Percentiles rank a stretch among this genome's conserved stretches.
Evolutionary conservation across 2,888 invertebrate genomes (phyloP).

Genomic region (Idaea straminata): DNA sequence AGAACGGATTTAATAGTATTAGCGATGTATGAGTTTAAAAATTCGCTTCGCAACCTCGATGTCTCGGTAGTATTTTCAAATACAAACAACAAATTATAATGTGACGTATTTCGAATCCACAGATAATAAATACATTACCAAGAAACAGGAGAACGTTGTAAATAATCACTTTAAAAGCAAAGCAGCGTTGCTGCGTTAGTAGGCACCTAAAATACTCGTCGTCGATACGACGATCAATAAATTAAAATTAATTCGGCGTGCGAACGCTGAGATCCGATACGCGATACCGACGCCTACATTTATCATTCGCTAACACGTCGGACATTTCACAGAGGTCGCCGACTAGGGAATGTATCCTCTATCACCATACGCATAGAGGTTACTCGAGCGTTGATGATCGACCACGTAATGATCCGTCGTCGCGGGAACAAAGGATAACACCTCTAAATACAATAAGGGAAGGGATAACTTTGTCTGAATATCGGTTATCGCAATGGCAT

Average conservation of each 20-base stretch:
- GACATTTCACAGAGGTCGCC: conserved; percentile 70
- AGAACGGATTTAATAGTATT: neutral
- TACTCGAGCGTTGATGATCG: conserved; percentile 49
- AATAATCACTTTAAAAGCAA: conserved; percentile 65
- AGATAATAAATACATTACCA: conserved; percentile 40
- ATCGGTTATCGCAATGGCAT: conserved; percentile 51
- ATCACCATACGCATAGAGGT: conserved; percentile 54
- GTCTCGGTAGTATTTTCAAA: neutral
- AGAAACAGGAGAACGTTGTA: conserved; percentile 44
- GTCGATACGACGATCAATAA: conserved; percentile 78
- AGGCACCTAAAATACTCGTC: conserved; percentile 75
- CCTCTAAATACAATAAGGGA: conserved; percentile 69
- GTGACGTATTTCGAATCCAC: conserved; percentile 24
- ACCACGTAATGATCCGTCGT: conserved; percentile 63
- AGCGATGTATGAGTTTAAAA: neutral
- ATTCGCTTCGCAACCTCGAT: neutral
- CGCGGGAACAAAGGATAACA: conserved; percentile 70
- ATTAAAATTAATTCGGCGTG: conserved; percentile 81
- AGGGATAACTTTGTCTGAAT: conserved; percentile 67
- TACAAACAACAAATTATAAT: conserved; percentile 19
- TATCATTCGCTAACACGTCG: conserved; percentile 80
- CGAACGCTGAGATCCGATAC: conserved; percentile 79
- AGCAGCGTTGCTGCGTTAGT: conserved; percentile 60
- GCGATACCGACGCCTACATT: conserved; percentile 79
- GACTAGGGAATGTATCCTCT: conserved; percentile 62